phyloP scores from a whole-genome alignment of 2,888 invertebrate genomes.

The Ichneumoninae sp. region DNA sequence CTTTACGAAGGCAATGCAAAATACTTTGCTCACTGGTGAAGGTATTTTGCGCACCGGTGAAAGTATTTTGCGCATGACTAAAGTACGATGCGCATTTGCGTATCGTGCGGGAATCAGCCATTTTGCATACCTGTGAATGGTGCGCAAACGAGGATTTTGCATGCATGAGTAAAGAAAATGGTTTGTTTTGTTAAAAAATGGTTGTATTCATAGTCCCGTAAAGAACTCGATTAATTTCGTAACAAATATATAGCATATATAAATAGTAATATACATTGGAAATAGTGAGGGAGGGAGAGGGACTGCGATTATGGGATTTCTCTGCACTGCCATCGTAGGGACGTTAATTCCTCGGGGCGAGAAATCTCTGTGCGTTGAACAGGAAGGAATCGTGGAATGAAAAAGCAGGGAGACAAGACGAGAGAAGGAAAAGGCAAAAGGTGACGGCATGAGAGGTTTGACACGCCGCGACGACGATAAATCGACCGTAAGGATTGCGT shows the following conservation, averaged over 20 bases:
- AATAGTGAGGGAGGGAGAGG: background rate
- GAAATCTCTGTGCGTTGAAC: conserved; percentile 68
- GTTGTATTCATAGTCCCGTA: background rate
- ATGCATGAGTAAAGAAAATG: too few relatives aligned
- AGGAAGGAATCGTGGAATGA: conserved; percentile 41
- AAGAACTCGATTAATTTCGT: conserved; percentile 26
- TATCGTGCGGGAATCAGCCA: too few relatives aligned
- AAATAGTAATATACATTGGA: conserved; percentile 7
- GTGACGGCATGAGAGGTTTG: conserved; percentile 61
- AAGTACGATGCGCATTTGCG: too few relatives aligned
- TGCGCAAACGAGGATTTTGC: too few relatives aligned
- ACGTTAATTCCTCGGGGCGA: conserved; percentile 65
- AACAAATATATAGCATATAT: background rate
- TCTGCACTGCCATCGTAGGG: conserved; percentile 34
- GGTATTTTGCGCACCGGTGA: too few relatives aligned
- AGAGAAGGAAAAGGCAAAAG: conserved; percentile 45
- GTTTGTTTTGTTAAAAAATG: background rate
- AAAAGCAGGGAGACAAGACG: conserved; percentile 31
- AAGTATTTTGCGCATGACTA: too few relatives aligned
- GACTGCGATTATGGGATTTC: conserved; percentile 7
- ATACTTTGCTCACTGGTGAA: too few relatives aligned
- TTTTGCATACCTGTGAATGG: too few relatives aligned
- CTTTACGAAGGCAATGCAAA: too few relatives aligned
- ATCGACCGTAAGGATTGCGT: conserved; percentile 62
- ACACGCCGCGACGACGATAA: conserved; percentile 60